Conservation (phyloP, 1,140 invertebrate genomes). For the Hypothenemus hampei region DNA sequence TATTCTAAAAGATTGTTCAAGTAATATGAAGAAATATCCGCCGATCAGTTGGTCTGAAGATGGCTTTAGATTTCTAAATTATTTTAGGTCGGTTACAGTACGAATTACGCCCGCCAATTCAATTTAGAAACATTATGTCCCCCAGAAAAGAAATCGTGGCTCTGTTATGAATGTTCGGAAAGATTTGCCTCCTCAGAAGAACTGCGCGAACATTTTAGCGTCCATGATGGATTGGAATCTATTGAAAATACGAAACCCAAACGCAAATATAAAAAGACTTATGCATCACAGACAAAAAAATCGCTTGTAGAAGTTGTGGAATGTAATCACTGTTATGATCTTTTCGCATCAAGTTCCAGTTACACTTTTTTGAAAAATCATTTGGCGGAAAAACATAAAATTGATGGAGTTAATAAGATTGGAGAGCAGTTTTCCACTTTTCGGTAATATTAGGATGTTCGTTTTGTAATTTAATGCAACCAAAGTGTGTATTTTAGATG, state of each 20-base stretch:
- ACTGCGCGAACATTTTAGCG: slow-evolving; percentile 54
- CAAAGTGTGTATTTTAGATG: slow-evolving; percentile 23
- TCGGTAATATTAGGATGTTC: slow-evolving; percentile 28
- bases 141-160: slow-evolving; percentile 44
- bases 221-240: slow-evolving; percentile 53
- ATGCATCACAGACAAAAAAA: slow-evolving; percentile 15
- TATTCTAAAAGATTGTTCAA: too few relatives aligned
- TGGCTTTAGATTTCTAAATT: background rate
- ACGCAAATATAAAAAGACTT: slow-evolving; percentile 27
- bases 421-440: slow-evolving; percentile 32
- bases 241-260: slow-evolving; percentile 30
- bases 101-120: slow-evolving; percentile 53
- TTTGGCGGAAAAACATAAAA: slow-evolving; percentile 28
- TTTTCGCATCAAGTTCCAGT: slow-evolving; percentile 29
- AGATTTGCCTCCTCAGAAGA: slow-evolving; percentile 52
- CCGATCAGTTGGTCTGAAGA: too few relatives aligned
- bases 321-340: slow-evolving; percentile 34
- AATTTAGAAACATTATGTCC: slow-evolving; percentile 46
- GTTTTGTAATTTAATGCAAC: background rate
- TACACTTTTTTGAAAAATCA: slow-evolving; percentile 32
- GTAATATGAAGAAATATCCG: too few relatives aligned
- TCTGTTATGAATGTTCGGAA: slow-evolving; percentile 58
- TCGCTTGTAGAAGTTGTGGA: slow-evolving; percentile 28
- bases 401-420: slow-evolving; percentile 17
- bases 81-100: slow-evolving; percentile 56